A percentile compares a stretch with the other conserved stretches of the same genome.
These are phyloP conservation scores for Nothobranchius furzeri DNA, from an alignment of 2,113 vertebrate species.

Conservation along the genomic window DNA sequence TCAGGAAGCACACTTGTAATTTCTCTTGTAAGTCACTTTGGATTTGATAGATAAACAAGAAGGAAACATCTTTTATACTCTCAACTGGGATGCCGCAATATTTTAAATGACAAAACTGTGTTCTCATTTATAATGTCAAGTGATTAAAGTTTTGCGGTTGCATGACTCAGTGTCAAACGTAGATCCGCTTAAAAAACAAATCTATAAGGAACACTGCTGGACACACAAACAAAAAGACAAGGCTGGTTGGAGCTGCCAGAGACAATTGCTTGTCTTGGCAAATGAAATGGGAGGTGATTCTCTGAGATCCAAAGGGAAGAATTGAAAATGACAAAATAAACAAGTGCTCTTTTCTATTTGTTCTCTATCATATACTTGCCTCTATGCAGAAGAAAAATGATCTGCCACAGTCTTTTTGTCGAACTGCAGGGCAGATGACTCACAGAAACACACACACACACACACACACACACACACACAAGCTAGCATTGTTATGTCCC, in stretches of 20 bases:
- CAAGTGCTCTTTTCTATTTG: constrained; percentile 46
- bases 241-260: constrained; percentile 10
- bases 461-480: not conserved
- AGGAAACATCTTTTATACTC: no score
- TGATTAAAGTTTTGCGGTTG: no score
- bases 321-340: constrained; percentile 66
- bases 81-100: no score
- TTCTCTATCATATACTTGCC: constrained; percentile 38
- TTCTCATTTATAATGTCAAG: no score
- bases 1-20: no score
- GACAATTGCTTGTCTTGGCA: constrained; percentile 49
- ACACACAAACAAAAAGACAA: constrained; percentile 9
- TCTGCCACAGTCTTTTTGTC: constrained; percentile 52
- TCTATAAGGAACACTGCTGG: constrained; percentile 13
- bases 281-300: constrained; percentile 56
- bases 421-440: constrained; percentile 29
- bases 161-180: not conserved
- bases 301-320: constrained; percentile 35
- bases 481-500: not conserved
- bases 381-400: constrained; percentile 41
- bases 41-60: no score
- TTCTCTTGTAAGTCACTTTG: no score
- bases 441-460: constrained; percentile 3
- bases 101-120: no score
- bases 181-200: constrained; percentile 2